A percentile compares a stretch with the other conserved stretches of the same genome.
phyloP scores from a whole-genome alignment of 2,888 invertebrate genomes.

The Notodonta ziczac region DNA sequence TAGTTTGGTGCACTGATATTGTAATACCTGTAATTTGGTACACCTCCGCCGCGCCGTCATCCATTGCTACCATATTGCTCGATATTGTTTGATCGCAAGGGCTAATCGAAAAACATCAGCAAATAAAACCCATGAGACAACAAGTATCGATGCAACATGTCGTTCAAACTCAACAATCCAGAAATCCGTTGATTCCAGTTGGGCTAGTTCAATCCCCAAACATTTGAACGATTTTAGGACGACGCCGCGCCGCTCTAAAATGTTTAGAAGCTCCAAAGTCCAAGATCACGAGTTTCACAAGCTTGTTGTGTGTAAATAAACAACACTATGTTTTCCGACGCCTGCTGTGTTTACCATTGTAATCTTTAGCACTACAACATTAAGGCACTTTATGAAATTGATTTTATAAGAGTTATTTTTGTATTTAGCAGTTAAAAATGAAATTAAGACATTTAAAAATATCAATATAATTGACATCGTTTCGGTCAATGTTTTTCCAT shows the following conservation, averaged over 20 bases:
- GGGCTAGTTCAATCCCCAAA: background rate
- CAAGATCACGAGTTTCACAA: slow-evolving; percentile 38
- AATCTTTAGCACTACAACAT: slow-evolving; percentile 7
- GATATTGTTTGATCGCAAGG: no score
- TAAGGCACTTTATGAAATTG: background rate
- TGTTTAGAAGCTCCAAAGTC: slow-evolving; percentile 24
- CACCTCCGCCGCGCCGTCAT: no score
- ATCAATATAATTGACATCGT: no score
- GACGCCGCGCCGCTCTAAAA: background rate
- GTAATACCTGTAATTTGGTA: no score
- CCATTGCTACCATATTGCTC: no score
- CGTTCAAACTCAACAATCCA: no score
- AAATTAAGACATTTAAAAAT: background rate
- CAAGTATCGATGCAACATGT: no score
- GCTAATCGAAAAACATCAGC: no score
- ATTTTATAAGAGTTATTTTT: background rate
- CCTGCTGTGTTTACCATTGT: slow-evolving; percentile 6
- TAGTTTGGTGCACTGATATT: no score
- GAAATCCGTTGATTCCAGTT: no score
- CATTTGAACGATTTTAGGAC: slow-evolving; percentile 6
- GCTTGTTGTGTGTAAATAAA: slow-evolving; percentile 35
- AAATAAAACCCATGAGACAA: no score
- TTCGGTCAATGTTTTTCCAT: no score
- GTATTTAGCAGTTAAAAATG: background rate
- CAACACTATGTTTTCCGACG: slow-evolving; percentile 13